Evolutionary conservation across 2,888 invertebrate species (phyloP), one percentile per base, ranked within the genome.

Genomic region (Apomyelois bistriatella): DNA sequence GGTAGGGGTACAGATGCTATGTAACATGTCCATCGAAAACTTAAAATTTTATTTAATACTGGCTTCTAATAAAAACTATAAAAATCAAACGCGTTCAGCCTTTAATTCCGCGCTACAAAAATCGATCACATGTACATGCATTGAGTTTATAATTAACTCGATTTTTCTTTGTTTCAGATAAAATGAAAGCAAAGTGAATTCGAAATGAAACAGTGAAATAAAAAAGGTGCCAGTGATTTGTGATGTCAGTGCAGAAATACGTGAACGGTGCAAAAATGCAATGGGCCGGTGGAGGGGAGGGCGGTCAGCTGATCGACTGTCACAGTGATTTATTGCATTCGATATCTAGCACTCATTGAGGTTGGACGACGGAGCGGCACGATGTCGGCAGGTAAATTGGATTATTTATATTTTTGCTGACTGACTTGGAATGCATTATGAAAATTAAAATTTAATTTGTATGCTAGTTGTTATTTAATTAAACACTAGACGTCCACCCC

Each of bases 331-430:
- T 59, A 70, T 68, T 64, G 71, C 73, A 76, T 68, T 73, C 68
- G 61, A 70, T 68, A 62, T 57, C 63, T 53, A 67, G 61, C 61
- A 66, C 57, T 68, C 70, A 74, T 64, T 79, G 66, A 74, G 60
- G 60, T 54, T 58, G 58, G 71, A 76, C 70, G 64, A 58, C 22
- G 22, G 5, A 63, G 57, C 60, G 50, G 37, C 74, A 82, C 78
- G 69, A 88, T 88, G 88, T 88, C 88, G 59, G 87, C 88, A 82
- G 88, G 88, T 88, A 81, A 15, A 16, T 13, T 32, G 32, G 32
- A 16, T 40, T 40, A 40, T 16, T 40, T 1, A 15, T 8, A 0
- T 40, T 16, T 10, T 9, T 9, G 1, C 10, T 9, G 7, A 4
- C 32, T 3, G 5, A 22, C 5, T 22, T 22, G 22, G 22, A 22